Evolutionary conservation across 2,797 vertebrate species (phyloP).

Genomic region (Choloepus didactylus): DNA sequence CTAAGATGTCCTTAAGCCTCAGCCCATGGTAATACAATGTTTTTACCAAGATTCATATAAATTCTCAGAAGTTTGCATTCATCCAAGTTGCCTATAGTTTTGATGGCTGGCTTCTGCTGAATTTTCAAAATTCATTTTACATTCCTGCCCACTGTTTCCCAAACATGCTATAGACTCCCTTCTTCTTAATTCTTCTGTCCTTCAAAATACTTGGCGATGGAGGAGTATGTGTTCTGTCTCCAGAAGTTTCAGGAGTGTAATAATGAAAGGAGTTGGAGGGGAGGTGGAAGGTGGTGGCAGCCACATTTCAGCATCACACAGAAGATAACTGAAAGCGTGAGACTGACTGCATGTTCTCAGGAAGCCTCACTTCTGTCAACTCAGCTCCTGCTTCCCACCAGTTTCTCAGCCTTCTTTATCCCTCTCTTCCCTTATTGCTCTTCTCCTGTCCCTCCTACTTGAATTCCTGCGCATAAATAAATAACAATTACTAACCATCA

Average conservation of each 20-base stretch:
- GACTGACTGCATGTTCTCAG: background rate
- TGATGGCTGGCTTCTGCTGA: background rate
- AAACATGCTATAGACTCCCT: background rate
- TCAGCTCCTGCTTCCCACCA: background rate
- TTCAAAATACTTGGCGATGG: background rate
- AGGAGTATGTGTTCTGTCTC: background rate
- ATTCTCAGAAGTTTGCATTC: background rate
- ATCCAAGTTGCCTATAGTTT: background rate
- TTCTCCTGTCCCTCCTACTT: background rate
- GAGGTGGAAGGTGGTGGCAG: background rate
- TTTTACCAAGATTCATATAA: slow-evolving; percentile 10
- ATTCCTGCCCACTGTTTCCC: background rate
- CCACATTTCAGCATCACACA: background rate
- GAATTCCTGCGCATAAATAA: background rate
- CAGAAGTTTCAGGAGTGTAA: background rate
- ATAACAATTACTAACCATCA: background rate
- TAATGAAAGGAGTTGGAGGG: background rate
- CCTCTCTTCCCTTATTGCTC: background rate
- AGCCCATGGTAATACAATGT: background rate
- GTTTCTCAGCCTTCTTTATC: background rate
- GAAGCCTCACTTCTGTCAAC: background rate
- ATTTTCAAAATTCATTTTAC: slow-evolving; percentile 28
- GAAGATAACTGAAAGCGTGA: background rate
- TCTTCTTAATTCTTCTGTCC: background rate
- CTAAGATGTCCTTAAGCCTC: background rate